phyloP scores from a whole-genome alignment of 2,888 invertebrate species.

The Hydrotaea cyrtoneurina region DNA sequence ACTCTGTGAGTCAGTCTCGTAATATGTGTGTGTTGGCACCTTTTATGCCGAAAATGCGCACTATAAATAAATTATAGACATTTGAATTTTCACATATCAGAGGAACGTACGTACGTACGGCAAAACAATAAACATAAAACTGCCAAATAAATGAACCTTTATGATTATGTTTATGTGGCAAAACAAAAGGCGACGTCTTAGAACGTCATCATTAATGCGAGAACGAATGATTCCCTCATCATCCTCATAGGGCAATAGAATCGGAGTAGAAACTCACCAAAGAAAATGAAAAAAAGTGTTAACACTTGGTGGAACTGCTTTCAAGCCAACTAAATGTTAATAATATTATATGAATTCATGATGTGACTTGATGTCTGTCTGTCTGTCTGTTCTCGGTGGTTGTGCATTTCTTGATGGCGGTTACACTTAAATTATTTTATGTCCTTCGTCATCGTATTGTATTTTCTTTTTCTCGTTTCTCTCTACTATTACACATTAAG shows the following conservation, averaged over 20 bases:
- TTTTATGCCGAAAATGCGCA: constrained; percentile 50
- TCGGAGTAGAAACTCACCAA: neutral
- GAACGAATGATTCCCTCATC: neutral
- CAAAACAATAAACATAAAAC: constrained; percentile 50
- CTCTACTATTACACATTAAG: constrained; percentile 50
- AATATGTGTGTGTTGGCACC: constrained; percentile 33
- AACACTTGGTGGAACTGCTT: constrained; percentile 60
- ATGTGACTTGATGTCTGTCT: neutral
- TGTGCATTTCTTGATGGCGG: constrained; percentile 30
- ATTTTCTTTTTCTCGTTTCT: constrained; percentile 44
- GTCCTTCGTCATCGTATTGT: neutral
- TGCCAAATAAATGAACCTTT: constrained; percentile 63
- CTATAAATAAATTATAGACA: constrained; percentile 52
- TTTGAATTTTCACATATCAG: constrained; percentile 43
- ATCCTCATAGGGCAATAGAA: neutral
- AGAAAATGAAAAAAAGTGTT: constrained; percentile 58
- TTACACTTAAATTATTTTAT: constrained; percentile 41
- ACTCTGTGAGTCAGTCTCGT: neutral
- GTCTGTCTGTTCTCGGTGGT: neutral
- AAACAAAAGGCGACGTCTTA: constrained; percentile 61
- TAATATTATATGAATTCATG: constrained; percentile 52
- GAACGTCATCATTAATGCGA: constrained; percentile 56
- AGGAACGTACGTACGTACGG: neutral
- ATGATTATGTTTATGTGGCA: constrained; percentile 28
- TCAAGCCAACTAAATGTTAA: constrained; percentile 51